A percentile compares a stretch with the other conserved stretches of the same genome.
These are phyloP conservation scores for Emydocephalus ijimae DNA, from an alignment of 2,113 vertebrate genomes.

Conservation along the genomic window DNA sequence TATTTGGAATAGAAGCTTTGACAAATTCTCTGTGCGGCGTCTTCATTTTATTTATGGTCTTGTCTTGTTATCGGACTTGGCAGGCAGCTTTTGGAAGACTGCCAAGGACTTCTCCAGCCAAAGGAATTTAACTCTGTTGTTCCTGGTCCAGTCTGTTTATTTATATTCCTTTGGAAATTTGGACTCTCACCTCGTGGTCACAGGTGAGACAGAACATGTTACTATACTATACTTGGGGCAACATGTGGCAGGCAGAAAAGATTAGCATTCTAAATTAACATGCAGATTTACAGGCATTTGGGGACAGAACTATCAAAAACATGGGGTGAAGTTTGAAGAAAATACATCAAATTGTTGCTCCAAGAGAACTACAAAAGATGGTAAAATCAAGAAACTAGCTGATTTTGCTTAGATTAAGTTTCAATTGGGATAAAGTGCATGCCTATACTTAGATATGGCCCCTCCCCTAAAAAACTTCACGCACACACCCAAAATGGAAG, in stretches of 20 bases:
- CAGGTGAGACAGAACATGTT: neutral
- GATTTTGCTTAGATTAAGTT: neutral
- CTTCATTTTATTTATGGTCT: no score
- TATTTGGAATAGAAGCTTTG: no score
- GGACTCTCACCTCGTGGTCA: no score
- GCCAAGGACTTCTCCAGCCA: no score
- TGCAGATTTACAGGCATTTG: neutral
- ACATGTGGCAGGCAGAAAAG: neutral
- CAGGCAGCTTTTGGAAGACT: no score
- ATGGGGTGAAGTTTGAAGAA: neutral
- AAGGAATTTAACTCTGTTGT: no score
- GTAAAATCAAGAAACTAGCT: neutral
- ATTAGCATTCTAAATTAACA: neutral
- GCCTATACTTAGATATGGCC: neutral
- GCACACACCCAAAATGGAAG: neutral
- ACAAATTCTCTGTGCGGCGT: no score
- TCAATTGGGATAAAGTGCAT: neutral
- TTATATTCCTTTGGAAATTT: no score
- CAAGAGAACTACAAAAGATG: neutral
- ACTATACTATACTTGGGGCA: neutral
- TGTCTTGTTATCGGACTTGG: no score
- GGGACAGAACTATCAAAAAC: neutral
- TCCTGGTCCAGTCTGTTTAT: no score
- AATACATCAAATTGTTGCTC: neutral
- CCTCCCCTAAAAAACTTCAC: neutral